Percentiles rank a stretch among this genome's conserved stretches.
Evolutionary conservation across 1,140 invertebrate species (phyloP).

Genomic region (Elysia chlorotica): DNA sequence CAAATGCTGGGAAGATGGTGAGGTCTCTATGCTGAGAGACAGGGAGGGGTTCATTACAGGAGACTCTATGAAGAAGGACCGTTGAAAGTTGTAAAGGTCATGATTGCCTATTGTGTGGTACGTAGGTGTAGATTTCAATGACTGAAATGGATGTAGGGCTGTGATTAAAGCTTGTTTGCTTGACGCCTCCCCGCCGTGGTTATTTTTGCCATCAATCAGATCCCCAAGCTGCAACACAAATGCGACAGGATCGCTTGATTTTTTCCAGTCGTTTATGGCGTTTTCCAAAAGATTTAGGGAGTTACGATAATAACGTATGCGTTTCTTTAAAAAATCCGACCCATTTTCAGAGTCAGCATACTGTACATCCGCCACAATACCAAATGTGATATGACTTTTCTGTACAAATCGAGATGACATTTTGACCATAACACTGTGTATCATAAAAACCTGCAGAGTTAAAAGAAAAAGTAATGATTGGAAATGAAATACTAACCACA

Average conservation of each 20-base stretch:
- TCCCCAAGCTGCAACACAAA: slow-evolving; percentile 59
- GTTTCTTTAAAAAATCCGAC: slow-evolving; percentile 40
- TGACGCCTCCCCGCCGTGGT: neutral
- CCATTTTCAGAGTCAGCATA: slow-evolving; percentile 57
- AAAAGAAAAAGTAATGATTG: too few relatives aligned
- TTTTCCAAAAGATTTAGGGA: slow-evolving; percentile 42
- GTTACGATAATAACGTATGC: slow-evolving; percentile 49
- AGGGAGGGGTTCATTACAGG: slow-evolving; percentile 12
- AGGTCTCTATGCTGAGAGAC: neutral
- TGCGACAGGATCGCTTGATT: slow-evolving; percentile 25
- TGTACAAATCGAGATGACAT: too few relatives aligned
- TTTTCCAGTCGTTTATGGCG: slow-evolving; percentile 51
- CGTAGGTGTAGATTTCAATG: slow-evolving; percentile 16
- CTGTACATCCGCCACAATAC: slow-evolving; percentile 58
- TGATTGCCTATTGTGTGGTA: slow-evolving; percentile 58
- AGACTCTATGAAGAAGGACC: slow-evolving; percentile 33
- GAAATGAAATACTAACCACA: too few relatives aligned
- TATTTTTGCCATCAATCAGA: slow-evolving; percentile 56
- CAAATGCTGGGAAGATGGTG: neutral
- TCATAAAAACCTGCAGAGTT: too few relatives aligned
- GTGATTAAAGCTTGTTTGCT: neutral
- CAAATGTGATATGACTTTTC: slow-evolving; percentile 39
- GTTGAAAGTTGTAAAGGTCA: slow-evolving; percentile 59
- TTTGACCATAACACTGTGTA: too few relatives aligned
- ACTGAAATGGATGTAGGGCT: neutral